These are phyloP conservation scores for Xenus cinereus DNA, from an alignment of 2,113 vertebrate species.

Conservation along the genomic window DNA sequence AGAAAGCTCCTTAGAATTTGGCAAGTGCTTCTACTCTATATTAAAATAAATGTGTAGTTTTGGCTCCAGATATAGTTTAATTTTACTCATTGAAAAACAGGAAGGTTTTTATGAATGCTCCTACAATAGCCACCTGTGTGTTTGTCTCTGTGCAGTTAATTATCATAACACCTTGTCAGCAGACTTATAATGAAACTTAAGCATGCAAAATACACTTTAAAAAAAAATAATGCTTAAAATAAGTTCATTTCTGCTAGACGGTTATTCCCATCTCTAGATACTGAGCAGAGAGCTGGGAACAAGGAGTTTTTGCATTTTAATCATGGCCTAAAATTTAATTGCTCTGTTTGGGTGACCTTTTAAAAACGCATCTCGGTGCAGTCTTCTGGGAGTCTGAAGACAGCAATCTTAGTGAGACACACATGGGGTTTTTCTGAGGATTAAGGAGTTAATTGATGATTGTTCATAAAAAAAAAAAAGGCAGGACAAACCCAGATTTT, in stretches of 20 bases:
- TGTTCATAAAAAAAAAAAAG: background rate
- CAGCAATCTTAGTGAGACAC: background rate
- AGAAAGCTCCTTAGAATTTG: background rate
- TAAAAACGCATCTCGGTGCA: background rate
- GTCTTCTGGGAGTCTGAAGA: background rate
- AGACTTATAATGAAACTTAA: background rate
- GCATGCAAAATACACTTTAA: background rate
- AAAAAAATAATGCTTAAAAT: background rate
- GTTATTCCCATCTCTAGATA: background rate
- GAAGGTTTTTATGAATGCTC: background rate
- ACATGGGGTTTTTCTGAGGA: background rate
- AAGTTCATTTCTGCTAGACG: background rate
- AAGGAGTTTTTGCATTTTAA: constrained; percentile 8
- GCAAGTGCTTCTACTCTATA: background rate
- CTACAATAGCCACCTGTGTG: background rate
- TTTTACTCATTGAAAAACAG: constrained; percentile 4
- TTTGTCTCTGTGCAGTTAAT: constrained; percentile 12
- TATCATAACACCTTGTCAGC: constrained; percentile 10
- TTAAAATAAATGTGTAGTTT: constrained; percentile 23
- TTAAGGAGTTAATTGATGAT: background rate
- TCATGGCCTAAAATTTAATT: background rate
- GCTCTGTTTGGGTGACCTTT: constrained; percentile 15
- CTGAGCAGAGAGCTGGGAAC: background rate
- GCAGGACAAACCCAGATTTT: background rate
- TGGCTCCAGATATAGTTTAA: background rate